These are phyloP conservation scores for Ligdia adustata DNA, from an alignment of 2,888 invertebrate species.

Conservation along the genomic window DNA sequence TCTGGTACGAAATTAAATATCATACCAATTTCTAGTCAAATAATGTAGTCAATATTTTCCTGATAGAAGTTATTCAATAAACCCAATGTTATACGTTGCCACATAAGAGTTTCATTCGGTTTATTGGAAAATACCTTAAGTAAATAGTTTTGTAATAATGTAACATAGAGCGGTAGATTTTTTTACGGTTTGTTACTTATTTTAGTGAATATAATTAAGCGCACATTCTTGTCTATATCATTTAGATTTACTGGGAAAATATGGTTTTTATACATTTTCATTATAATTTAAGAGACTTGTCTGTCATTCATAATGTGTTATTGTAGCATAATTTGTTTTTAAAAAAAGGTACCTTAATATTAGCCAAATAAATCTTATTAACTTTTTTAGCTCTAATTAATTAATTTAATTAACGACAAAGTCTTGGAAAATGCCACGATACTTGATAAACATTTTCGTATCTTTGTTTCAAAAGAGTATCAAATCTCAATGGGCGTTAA, in stretches of 20 bases:
- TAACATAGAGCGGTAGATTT: constrained; percentile 20
- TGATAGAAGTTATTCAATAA: constrained; percentile 14
- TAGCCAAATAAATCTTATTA: too few relatives aligned
- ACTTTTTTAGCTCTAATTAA: too few relatives aligned
- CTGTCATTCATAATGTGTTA: too few relatives aligned
- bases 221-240: constrained; percentile 15
- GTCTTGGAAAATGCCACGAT: too few relatives aligned
- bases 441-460: too few relatives aligned
- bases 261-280: background rate
- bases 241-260: background rate
- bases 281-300: too few relatives aligned
- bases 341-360: too few relatives aligned
- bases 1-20: constrained; percentile 41
- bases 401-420: too few relatives aligned
- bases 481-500: constrained; percentile 12
- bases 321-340: too few relatives aligned
- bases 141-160: constrained; percentile 23
- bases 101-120: constrained; percentile 23
- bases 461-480: constrained; percentile 13
- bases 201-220: constrained; percentile 23
- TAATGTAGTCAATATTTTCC: constrained; percentile 30
- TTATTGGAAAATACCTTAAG: constrained; percentile 17
- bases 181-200: constrained; percentile 27
- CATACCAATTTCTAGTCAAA: constrained; percentile 40
- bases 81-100: constrained; percentile 8